These are phyloP conservation scores for Celastrina argiolus DNA, from an alignment of 2,888 invertebrate species.

Conservation along the genomic window DNA sequence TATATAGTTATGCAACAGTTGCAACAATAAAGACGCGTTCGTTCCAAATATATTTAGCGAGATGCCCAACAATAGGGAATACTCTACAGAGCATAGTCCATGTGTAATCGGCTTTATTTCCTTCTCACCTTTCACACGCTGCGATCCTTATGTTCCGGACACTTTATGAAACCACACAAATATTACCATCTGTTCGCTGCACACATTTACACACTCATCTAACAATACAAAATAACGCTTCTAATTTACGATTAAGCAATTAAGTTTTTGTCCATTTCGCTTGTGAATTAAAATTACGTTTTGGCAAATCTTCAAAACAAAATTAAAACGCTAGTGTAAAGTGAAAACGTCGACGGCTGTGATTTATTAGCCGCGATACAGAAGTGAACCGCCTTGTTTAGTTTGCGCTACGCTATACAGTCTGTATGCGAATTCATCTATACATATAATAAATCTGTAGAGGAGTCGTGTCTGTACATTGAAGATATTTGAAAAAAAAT, in stretches of 20 bases:
- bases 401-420: constrained; percentile 12
- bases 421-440: constrained; percentile 13
- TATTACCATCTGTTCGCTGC: constrained; percentile 26
- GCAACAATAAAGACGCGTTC: constrained; percentile 30
- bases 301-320: constrained; percentile 30
- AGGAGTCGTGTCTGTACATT: too few relatives aligned
- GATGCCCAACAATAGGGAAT: constrained; percentile 47
- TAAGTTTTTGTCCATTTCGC: not conserved
- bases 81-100: constrained; percentile 49
- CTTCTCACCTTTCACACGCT: constrained; percentile 39
- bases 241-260: not conserved
- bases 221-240: constrained; percentile 4
- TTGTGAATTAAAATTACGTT: constrained; percentile 19
- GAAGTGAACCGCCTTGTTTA: constrained; percentile 12
- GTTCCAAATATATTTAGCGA: constrained; percentile 42
- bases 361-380: constrained; percentile 25
- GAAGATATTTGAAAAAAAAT: too few relatives aligned
- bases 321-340: constrained; percentile 23
- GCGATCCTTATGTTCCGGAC: constrained; percentile 33
- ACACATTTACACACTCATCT: too few relatives aligned
- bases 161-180: constrained; percentile 35
- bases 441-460: too few relatives aligned
- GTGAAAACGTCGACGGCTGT: constrained; percentile 29
- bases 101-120: constrained; percentile 67
- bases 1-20: constrained; percentile 26